Percentiles rank a stretch among this genome's conserved stretches.
Conservation (phyloP, 1,140 invertebrate species). For the Conus betulinus region DNA sequence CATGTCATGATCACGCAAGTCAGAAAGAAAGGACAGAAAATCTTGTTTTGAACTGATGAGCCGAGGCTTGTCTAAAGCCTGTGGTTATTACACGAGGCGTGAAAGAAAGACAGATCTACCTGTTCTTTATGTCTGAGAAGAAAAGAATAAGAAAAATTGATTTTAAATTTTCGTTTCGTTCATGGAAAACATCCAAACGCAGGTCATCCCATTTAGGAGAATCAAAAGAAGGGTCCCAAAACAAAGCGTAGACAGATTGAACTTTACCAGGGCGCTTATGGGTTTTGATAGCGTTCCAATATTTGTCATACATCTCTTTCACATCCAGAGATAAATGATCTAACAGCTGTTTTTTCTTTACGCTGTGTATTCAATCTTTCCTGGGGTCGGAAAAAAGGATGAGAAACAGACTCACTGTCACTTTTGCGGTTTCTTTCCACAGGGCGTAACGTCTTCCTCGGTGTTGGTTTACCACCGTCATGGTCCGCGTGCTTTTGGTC, state of each 20-base stretch:
- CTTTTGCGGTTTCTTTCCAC: too few species aligned
- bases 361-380: background rate
- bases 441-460: background rate
- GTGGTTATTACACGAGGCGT: slow-evolving; percentile 19
- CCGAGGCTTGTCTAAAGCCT: too few species aligned
- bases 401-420: too few species aligned
- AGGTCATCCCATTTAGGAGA: background rate
- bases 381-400: too few species aligned
- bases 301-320: background rate
- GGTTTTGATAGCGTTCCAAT: background rate
- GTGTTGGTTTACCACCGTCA: background rate
- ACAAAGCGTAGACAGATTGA: background rate
- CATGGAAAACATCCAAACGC: background rate
- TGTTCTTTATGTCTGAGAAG: background rate
- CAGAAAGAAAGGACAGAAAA: background rate
- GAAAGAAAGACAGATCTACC: background rate
- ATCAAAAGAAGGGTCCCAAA: background rate
- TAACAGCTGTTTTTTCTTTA: background rate
- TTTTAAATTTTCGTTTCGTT: background rate
- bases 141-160: slow-evolving; percentile 19
- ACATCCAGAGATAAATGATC: background rate
- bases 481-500: background rate
- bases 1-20: background rate
- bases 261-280: background rate
- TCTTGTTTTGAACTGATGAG: too few species aligned